A percentile compares a stretch with the other conserved stretches of the same genome.
Evolutionary conservation across 35 echinoderm and acorn worm species (phyloP).

Genomic region (Heliocidaris erythrogramma): DNA sequence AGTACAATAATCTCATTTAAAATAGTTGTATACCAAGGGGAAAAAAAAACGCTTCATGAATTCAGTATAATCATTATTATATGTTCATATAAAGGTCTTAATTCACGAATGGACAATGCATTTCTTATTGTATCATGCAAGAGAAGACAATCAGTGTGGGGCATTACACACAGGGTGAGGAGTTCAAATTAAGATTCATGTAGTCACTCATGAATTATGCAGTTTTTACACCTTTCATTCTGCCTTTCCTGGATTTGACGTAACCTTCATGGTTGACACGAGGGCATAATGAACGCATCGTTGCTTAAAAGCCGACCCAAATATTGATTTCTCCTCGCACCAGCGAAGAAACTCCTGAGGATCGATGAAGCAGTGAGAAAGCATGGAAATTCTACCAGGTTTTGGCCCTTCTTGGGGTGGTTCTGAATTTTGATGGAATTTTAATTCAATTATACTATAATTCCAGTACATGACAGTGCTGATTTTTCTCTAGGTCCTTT

Average conservation of each 20-base stretch:
- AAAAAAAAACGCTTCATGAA: no score
- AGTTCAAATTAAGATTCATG: neutral
- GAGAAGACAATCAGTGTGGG: neutral
- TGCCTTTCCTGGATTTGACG: neutral
- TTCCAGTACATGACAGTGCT: neutral
- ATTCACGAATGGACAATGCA: no score
- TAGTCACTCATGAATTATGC: neutral
- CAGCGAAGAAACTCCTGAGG: neutral
- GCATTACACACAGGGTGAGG: neutral
- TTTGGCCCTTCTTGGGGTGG: neutral
- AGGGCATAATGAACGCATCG: constrained; percentile 1
- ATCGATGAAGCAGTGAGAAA: neutral
- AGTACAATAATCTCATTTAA: no score
- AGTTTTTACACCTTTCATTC: constrained; percentile 9
- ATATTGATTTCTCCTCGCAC: constrained; percentile 11
- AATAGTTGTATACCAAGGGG: no score
- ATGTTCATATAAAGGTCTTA: no score
- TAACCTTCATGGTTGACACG: constrained; percentile 15
- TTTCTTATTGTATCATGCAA: neutral
- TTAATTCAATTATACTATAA: neutral
- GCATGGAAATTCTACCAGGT: neutral
- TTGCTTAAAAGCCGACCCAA: constrained; percentile 8
- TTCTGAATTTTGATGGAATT: neutral
- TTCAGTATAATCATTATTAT: no score
- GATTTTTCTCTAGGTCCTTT: neutral